Evolutionary conservation across 2,113 vertebrate genomes (phyloP).

Genomic region (Motacilla alba): DNA sequence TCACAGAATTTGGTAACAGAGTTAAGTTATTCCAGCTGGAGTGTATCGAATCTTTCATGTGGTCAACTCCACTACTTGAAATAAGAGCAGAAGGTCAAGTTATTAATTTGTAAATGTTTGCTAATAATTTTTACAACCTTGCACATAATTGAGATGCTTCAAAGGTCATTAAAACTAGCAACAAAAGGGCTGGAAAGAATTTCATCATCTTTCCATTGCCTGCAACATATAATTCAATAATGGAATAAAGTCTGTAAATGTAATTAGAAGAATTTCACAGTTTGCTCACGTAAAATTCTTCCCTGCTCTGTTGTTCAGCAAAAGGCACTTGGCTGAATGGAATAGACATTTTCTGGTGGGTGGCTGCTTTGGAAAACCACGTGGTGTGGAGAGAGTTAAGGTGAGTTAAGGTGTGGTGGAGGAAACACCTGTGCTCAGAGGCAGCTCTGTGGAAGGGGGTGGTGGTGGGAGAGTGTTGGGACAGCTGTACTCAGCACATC

Average conservation of each 20-base stretch:
- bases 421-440: not conserved
- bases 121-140: not conserved
- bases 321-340: not conserved
- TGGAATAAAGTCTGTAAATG: not conserved
- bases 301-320: not conserved
- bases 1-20: not conserved
- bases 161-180: not conserved
- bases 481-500: not conserved
- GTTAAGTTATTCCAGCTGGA: not conserved
- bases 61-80: not conserved
- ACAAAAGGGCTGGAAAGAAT: not conserved
- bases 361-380: not conserved
- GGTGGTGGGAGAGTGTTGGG: not conserved
- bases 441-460: not conserved
- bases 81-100: not conserved
- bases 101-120: not conserved
- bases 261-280: not conserved
- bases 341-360: fast-evolving
- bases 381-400: not conserved
- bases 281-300: not conserved
- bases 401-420: not conserved
- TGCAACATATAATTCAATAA: fast-evolving
- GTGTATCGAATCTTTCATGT: not conserved
- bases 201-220: not conserved
- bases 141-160: not conserved